These are phyloP conservation scores for Metacarcinus magister DNA, from an alignment of 2,888 invertebrate genomes.

Conservation along the genomic window DNA sequence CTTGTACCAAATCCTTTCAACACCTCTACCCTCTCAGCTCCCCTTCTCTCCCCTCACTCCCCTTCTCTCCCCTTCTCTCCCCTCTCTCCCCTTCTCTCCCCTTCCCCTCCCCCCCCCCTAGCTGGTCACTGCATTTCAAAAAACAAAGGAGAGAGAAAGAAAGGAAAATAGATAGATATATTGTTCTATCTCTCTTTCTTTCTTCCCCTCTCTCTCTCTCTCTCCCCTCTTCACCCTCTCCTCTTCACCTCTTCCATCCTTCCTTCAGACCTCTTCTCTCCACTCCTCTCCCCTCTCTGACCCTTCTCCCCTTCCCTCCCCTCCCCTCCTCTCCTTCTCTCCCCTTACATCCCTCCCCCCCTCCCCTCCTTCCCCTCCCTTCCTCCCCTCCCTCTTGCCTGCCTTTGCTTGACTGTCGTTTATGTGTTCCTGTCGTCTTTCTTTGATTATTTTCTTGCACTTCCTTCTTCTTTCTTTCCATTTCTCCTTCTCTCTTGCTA, in stretches of 20 bases:
- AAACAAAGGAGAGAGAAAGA: background rate
- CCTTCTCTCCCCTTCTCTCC: background rate
- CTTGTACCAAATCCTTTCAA: background rate
- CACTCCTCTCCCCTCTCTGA: background rate
- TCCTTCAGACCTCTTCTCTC: background rate
- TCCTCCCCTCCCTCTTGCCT: background rate
- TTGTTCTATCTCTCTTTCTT: background rate
- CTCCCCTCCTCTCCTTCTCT: background rate
- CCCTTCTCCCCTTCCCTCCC: background rate
- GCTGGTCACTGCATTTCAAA: background rate
- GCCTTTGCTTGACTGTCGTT: background rate
- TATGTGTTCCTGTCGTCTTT: conserved; percentile 41
- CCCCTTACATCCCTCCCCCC: background rate
- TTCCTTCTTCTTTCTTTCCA: conserved; percentile 31
- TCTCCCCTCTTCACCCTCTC: background rate
- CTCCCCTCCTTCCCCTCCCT: background rate
- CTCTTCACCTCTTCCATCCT: background rate
- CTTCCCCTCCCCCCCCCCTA: background rate
- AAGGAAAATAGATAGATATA: background rate
- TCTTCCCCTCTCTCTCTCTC: background rate
- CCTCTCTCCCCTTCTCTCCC: background rate
- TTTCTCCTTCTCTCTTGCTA: background rate
- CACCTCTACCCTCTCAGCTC: background rate
- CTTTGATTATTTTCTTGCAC: conserved; percentile 26
- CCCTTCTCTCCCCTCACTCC: background rate